Percentiles rank a stretch among this genome's conserved stretches.
phyloP scores from a whole-genome alignment of 2,113 vertebrate species.

The Cyprinodon tularosa region DNA sequence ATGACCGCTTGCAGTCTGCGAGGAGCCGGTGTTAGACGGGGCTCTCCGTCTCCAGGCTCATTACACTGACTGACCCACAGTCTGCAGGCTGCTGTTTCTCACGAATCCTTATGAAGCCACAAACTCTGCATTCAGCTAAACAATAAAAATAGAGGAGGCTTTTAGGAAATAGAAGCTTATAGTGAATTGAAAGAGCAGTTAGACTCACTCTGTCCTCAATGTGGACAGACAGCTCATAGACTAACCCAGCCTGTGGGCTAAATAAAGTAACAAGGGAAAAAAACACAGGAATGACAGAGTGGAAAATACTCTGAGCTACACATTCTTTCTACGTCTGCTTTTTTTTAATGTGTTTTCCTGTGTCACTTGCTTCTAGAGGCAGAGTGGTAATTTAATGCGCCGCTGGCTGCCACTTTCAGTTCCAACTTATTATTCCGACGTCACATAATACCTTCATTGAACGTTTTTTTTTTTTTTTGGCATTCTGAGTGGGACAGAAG shows the following conservation, averaged over 20 bases:
- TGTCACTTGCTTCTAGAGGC: slow-evolving; percentile 21
- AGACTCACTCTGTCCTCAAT: slow-evolving; percentile 27
- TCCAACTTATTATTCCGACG: slow-evolving; percentile 4
- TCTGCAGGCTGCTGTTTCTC: slow-evolving; percentile 50
- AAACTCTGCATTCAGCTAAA: slow-evolving; percentile 29
- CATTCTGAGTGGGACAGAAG: slow-evolving; percentile 4
- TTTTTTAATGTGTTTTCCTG: slow-evolving; percentile 23
- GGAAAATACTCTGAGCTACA: slow-evolving; percentile 54
- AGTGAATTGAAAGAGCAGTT: slow-evolving; percentile 37
- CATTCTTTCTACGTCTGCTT: slow-evolving; percentile 31
- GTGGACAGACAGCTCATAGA: slow-evolving; percentile 39
- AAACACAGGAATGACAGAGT: slow-evolving; percentile 60
- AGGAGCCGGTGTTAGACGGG: slow-evolving; percentile 48
- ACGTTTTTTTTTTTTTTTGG: slow-evolving; percentile 4
- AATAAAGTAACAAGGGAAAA: slow-evolving; percentile 56
- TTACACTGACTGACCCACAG: slow-evolving; percentile 20
- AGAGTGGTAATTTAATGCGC: slow-evolving; percentile 20
- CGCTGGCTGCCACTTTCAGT: background rate
- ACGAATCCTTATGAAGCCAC: slow-evolving; percentile 50
- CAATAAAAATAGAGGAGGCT: slow-evolving; percentile 32
- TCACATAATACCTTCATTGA: slow-evolving; percentile 1
- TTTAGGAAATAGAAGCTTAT: slow-evolving; percentile 40
- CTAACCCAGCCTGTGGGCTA: slow-evolving; percentile 50
- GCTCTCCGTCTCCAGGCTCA: slow-evolving; percentile 35
- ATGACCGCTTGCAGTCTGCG: slow-evolving; percentile 2